Evolutionary conservation across 2,888 invertebrate species (phyloP).

Genomic region (Cabera pusaria): DNA sequence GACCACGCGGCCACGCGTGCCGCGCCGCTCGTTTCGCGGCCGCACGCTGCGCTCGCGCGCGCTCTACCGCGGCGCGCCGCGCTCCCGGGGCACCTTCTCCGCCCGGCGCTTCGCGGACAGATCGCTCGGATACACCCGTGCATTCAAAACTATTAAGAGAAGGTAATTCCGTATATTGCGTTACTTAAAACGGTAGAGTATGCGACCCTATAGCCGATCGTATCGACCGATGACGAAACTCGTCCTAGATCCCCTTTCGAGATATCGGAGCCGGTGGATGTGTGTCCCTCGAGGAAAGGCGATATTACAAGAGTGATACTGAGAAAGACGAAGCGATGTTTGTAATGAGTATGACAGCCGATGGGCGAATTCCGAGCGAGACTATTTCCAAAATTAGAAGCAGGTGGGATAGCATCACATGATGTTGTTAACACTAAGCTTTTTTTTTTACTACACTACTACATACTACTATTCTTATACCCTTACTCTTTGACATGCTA

Average conservation of each 20-base stretch:
- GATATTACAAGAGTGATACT: too few relatives aligned
- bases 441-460: too few relatives aligned
- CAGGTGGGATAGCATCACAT: slow-evolving; percentile 8
- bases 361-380: too few relatives aligned
- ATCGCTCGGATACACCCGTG: slow-evolving; percentile 68
- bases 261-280: slow-evolving; percentile 2
- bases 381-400: too few relatives aligned
- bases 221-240: too few relatives aligned
- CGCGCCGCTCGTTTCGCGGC: slow-evolving; percentile 80
- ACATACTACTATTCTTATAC: too few relatives aligned
- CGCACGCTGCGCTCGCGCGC: slow-evolving; percentile 81
- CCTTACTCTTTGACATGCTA: too few relatives aligned
- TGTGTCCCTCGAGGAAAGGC: too few relatives aligned
- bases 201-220: slow-evolving; percentile 1
- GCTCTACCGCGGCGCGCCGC: slow-evolving; percentile 70
- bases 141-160: slow-evolving; percentile 75
- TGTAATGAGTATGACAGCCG: too few relatives aligned
- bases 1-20: slow-evolving; percentile 76
- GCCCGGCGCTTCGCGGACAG: slow-evolving; percentile 67
- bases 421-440: too few relatives aligned
- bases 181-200: slow-evolving; percentile 38
- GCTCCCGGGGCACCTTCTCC: slow-evolving; percentile 75
- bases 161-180: slow-evolving; percentile 70
- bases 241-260: too few relatives aligned
- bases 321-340: too few relatives aligned